Evolutionary conservation across 2,113 vertebrate species (phyloP).

Genomic region (Podocnemis expansa): DNA sequence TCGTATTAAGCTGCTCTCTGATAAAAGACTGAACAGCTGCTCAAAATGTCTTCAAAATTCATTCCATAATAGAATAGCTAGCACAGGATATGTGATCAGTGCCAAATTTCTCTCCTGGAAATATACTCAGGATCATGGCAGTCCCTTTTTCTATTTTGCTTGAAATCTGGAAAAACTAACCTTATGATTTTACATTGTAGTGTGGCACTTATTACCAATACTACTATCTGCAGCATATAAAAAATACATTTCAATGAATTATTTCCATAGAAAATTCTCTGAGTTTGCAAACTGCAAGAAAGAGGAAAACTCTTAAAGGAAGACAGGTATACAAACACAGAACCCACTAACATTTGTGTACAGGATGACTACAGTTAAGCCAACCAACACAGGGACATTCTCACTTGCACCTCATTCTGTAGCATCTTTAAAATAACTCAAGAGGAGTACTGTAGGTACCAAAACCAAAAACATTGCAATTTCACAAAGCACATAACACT

Average conservation of each 20-base stretch:
- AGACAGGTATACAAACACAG: not conserved
- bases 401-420: not conserved
- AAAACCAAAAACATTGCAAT: not conserved
- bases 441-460: not conserved
- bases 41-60: not conserved
- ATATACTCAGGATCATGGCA: not conserved
- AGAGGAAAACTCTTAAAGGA: not conserved
- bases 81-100: not conserved
- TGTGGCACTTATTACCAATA: not conserved
- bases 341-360: not conserved
- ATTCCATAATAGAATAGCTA: not conserved
- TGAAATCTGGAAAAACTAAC: not conserved
- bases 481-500: not conserved
- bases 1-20: not conserved
- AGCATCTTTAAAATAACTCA: not conserved
- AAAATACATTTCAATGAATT: not conserved
- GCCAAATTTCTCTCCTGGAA: not conserved
- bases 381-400: not conserved
- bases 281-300: not conserved
- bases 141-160: not conserved
- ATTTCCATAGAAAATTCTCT: not conserved
- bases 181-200: not conserved
- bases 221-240: not conserved
- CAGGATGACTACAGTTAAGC: not conserved
- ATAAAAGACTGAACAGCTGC: not conserved